phyloP scores from a whole-genome alignment of 2,113 vertebrate genomes.

The Microtus ochrogaster region DNA sequence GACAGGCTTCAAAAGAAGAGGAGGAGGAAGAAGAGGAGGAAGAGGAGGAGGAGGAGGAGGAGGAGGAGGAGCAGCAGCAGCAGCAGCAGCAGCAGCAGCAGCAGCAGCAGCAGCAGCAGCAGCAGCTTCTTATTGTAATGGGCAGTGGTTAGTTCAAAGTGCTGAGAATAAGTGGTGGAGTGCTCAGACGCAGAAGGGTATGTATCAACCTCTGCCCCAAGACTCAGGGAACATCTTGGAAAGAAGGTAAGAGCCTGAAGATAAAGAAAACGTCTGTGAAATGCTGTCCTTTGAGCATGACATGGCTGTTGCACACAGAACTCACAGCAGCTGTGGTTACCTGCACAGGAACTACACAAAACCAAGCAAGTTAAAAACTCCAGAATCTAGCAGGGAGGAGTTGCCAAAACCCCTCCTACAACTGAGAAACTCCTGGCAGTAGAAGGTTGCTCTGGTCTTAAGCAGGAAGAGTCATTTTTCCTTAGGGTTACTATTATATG shows the following conservation, averaged over 20 bases:
- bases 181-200: not conserved
- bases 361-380: not conserved
- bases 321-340: not conserved
- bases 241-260: not conserved
- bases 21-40: no score
- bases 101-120: no score
- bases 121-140: not conserved
- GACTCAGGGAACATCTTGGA: not conserved
- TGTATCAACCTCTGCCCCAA: not conserved
- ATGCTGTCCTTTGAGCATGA: not conserved
- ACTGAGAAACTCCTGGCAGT: not conserved
- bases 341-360: not conserved
- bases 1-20: no score
- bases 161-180: not conserved
- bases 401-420: not conserved
- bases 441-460: not conserved
- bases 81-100: rapidly evolving
- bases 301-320: not conserved
- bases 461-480: not conserved
- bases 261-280: not conserved
- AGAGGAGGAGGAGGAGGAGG: no score
- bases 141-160: not conserved
- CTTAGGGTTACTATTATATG: not conserved
- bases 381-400: not conserved
- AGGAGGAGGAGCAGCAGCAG: no score